Base-by-base conservation (phyloP, 2,797 vertebrate species). In the Gymnoscopelus braueri region DNA sequence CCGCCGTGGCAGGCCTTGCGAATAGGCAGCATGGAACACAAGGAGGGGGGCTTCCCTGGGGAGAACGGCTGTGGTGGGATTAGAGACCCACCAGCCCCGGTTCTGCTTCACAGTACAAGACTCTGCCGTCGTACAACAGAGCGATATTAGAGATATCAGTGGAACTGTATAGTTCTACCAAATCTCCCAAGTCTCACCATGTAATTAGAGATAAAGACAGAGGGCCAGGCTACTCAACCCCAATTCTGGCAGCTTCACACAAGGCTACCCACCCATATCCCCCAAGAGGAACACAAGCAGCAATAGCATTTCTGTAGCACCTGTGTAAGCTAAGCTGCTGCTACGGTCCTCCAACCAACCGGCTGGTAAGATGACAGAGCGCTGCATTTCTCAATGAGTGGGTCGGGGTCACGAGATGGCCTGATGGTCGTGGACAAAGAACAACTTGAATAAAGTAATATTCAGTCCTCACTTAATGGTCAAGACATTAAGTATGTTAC, bases 151-250 rank as follows among this genome's bases (percentile, higher is more conserved):
- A 80, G 79, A 71, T 86, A 79, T 89, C 83, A 81, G 65, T 61
- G 23, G 82, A 76, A 75, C 60, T 82, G 84, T 81, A 71, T 73
- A 83, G 81, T 89, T 85, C 85, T 87, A 81, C 88, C 78, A 87
- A 87, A 85, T 89, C 88, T 89, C 88, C 81, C 74, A 67, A 81
- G 80, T 81, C 76, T 76, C 81, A 79, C 71, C 87, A 80, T 90
- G 88, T 92, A 92, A 91, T 92, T 91, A 91, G 87, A 89, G 86
- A 88, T 89, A 86, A 91, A 91, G 88, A 91, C 89, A 88, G 76
- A 87, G 84, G 86, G 81, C 82, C 87, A 75, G 61, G 77, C 69
- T 85, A 84, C 87, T 91, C 86, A 88, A 91, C 89, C 88, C 87
- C 88, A 88, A 88, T 89, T 90, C 87, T 87, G 64, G 71, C 15